phyloP scores from a whole-genome alignment of 2,888 invertebrate genomes.

The Stenurella melanura region DNA sequence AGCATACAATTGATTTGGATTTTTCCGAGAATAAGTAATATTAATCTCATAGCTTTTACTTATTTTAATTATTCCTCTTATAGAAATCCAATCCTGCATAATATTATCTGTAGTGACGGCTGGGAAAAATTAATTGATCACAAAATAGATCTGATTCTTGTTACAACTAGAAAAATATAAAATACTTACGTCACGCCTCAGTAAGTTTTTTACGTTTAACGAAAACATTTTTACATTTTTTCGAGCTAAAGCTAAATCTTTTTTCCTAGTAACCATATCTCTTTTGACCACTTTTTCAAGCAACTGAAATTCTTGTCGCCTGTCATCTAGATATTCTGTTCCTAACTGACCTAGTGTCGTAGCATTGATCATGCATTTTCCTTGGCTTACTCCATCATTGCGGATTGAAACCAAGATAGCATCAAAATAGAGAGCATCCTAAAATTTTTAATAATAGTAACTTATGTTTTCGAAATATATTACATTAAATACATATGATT shows the following conservation, averaged over 20 bases:
- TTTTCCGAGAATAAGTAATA: too few relatives aligned
- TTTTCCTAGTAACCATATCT: conserved; percentile 79
- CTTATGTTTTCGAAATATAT: too few relatives aligned
- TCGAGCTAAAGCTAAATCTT: conserved; percentile 75
- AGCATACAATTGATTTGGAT: too few relatives aligned
- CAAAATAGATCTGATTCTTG: too few relatives aligned
- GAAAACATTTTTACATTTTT: conserved; percentile 71
- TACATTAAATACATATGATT: too few relatives aligned
- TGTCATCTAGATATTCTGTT: conserved; percentile 80
- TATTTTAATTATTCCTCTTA: too few relatives aligned
- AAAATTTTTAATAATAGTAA: conserved; percentile 34
- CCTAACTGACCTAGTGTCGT: conserved; percentile 81
- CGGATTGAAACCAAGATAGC: conserved; percentile 77
- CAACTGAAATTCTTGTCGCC: conserved; percentile 77
- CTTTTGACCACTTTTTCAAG: conserved; percentile 78
- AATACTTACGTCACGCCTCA: conserved; percentile 72
- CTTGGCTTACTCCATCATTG: conserved; percentile 78
- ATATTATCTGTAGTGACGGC: too few relatives aligned
- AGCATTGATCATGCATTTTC: conserved; percentile 78
- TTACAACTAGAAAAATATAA: background rate
- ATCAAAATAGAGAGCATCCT: conserved; percentile 81
- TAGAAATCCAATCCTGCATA: too few relatives aligned
- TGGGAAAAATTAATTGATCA: too few relatives aligned
- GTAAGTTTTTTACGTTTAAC: conserved; percentile 72
- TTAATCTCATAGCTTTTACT: too few relatives aligned